phyloP scores from a whole-genome alignment of 2,888 invertebrate genomes.

The Smittia aterrima region DNA sequence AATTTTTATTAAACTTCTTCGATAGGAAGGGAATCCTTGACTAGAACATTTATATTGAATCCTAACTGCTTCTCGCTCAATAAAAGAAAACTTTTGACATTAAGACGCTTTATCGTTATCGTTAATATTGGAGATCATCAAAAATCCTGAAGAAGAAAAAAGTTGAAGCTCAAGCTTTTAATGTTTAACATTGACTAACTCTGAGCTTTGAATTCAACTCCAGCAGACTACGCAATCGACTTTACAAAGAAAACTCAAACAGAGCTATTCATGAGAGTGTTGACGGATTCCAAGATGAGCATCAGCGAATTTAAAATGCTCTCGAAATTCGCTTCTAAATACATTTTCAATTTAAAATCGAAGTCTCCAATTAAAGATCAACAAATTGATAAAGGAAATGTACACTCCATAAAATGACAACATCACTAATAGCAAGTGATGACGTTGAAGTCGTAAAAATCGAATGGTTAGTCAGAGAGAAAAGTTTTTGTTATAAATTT shows the following conservation, averaged over 20 bases:
- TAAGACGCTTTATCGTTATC: too few species aligned
- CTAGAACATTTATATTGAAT: not conserved
- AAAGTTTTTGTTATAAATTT: not conserved
- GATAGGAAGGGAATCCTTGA: conserved; percentile 30
- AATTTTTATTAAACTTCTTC: conserved; percentile 29
- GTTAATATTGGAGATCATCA: too few species aligned
- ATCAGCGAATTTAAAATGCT: not conserved
- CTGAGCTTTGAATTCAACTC: too few species aligned
- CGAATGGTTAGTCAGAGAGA: not conserved
- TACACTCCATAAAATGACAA: not conserved
- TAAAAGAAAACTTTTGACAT: not conserved
- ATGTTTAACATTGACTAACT: too few species aligned
- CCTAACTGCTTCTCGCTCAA: not conserved
- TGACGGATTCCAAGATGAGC: not conserved
- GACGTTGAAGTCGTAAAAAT: not conserved
- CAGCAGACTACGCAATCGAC: too few species aligned
- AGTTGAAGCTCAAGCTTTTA: too few species aligned
- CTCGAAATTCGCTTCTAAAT: not conserved
- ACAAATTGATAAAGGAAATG: not conserved
- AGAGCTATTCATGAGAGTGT: not conserved
- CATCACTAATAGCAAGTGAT: not conserved
- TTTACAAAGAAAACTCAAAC: not conserved
- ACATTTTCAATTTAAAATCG: too few species aligned
- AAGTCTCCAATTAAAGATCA: not conserved
- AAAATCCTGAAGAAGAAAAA: too few species aligned